Conservation (phyloP, 2,113 vertebrate species). For the Eidolon helvum region DNA sequence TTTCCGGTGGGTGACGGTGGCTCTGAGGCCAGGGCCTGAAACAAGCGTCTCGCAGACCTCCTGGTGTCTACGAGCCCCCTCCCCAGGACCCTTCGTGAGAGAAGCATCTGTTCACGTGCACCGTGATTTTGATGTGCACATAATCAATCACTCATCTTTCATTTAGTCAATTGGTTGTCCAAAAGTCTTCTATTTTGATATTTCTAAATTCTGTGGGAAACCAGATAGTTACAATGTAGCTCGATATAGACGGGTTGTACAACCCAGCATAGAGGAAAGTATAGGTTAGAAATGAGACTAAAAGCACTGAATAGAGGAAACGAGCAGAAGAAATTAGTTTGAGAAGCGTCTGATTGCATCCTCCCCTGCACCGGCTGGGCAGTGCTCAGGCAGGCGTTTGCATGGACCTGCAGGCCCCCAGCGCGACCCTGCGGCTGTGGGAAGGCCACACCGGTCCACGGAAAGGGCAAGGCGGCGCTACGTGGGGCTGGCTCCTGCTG, state of each 20-base stretch:
- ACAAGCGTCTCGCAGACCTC: too few relatives aligned
- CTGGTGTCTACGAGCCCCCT: too few relatives aligned
- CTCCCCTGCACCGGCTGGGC: fast-evolving
- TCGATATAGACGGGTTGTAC: not conserved
- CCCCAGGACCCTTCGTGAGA: not conserved
- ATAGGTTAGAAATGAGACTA: not conserved
- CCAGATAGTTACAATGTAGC: not conserved
- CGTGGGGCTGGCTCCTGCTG: not conserved
- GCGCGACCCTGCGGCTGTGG: too few relatives aligned
- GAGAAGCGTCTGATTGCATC: fast-evolving
- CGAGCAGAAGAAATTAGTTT: not conserved
- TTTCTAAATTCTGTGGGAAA: not conserved
- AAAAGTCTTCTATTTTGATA: not conserved
- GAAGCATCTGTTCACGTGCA: not conserved
- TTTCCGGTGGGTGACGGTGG: not conserved
- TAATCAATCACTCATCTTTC: not conserved
- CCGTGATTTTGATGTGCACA: too few relatives aligned
- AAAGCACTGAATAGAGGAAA: not conserved
- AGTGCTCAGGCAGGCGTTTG: fast-evolving
- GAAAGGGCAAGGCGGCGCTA: fast-evolving
- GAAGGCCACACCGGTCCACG: not conserved
- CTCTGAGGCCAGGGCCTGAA: not conserved
- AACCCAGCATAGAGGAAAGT: not conserved
- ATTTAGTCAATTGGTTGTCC: not conserved
- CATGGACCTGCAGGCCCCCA: too few relatives aligned